Conservation (phyloP, 1,140 invertebrate genomes). For the Apis dorsata region DNA sequence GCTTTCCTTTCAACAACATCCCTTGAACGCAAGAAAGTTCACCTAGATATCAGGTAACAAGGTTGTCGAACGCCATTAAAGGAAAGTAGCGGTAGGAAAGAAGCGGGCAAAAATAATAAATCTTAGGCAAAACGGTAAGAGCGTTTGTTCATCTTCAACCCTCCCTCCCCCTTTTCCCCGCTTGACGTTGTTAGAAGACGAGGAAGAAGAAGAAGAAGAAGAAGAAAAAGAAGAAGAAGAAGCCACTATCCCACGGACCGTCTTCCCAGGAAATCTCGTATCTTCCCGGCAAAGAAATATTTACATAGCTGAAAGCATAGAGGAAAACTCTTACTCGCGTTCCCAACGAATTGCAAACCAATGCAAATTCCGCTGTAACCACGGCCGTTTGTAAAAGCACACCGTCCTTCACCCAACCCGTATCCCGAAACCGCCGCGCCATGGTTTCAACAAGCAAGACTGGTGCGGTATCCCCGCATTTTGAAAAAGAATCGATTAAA, state of each 20-base stretch:
- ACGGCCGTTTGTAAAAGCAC: slow-evolving; percentile 20
- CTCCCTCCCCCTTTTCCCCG: slow-evolving; percentile 1
- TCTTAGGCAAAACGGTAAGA: slow-evolving; percentile 30
- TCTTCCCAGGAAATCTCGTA: slow-evolving; percentile 36
- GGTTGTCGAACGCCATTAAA: slow-evolving; percentile 20
- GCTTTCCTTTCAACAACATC: neutral
- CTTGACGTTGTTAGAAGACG: slow-evolving; percentile 31
- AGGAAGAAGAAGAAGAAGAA: neutral
- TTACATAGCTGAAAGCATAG: slow-evolving; percentile 54
- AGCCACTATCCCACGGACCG: slow-evolving; percentile 31
- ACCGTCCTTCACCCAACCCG: neutral
- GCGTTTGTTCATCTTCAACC: slow-evolving; percentile 39
- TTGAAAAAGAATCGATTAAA: slow-evolving; percentile 42
- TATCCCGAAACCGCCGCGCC: neutral
- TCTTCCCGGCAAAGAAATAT: slow-evolving; percentile 49
- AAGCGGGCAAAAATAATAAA: slow-evolving; percentile 28
- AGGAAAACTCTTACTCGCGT: slow-evolving; percentile 47
- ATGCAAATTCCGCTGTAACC: slow-evolving; percentile 47
- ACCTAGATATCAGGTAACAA: slow-evolving; percentile 22
- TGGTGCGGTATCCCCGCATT: neutral
- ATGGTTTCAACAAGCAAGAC: neutral
- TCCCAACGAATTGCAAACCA: slow-evolving; percentile 52
- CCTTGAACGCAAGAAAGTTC: neutral
- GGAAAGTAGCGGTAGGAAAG: neutral
- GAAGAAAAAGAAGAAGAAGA: neutral